These are phyloP conservation scores for Hoplias malabaricus DNA, from an alignment of 2,113 vertebrate species.

Conservation along the genomic window DNA sequence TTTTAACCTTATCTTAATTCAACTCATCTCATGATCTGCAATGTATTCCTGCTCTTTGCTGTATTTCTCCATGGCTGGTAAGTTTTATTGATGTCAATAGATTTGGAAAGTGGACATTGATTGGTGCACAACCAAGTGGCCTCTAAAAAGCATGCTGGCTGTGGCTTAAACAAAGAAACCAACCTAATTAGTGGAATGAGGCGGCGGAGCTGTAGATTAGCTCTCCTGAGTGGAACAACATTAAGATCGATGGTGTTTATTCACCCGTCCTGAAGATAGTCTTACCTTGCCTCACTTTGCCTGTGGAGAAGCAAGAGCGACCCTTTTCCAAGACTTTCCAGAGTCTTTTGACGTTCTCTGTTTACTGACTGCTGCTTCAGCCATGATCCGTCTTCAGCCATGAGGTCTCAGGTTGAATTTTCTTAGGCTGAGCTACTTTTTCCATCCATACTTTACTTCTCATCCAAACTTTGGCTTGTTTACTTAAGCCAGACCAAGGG, in stretches of 20 bases:
- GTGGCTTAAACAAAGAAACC: background rate
- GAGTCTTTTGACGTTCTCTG: background rate
- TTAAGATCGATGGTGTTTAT: slow-evolving; percentile 19
- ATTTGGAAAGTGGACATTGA: background rate
- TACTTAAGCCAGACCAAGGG: slow-evolving; percentile 10
- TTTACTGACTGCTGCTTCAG: background rate
- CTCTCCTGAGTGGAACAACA: background rate
- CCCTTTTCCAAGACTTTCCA: background rate
- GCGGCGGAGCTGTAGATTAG: background rate
- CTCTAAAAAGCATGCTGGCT: background rate
- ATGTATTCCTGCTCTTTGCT: too few species aligned
- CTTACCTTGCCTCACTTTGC: too few species aligned
- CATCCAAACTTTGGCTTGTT: slow-evolving; percentile 6
- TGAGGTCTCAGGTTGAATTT: background rate
- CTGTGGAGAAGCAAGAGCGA: too few species aligned
- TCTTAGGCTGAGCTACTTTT: background rate
- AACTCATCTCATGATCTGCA: too few species aligned
- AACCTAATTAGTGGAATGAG: slow-evolving; percentile 7
- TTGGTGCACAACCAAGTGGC: background rate
- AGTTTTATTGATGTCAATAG: background rate
- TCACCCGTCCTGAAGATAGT: background rate
- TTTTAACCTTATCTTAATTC: too few species aligned
- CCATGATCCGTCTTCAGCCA: background rate
- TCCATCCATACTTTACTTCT: background rate
- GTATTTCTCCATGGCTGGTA: background rate